Evolutionary conservation across 2,888 invertebrate species (phyloP).

Genomic region (Flexamia atlantica): DNA sequence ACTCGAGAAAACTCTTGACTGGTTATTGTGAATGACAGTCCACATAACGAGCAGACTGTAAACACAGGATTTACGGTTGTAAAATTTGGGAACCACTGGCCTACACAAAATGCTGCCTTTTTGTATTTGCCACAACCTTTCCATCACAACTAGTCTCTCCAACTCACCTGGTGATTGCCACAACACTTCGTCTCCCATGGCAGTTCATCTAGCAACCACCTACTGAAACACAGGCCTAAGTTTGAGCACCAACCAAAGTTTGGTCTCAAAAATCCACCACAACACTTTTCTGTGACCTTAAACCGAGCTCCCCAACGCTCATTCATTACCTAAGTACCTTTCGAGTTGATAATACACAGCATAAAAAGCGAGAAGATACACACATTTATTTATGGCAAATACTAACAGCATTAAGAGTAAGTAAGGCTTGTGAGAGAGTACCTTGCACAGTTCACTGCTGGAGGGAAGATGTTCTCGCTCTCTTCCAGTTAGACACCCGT

Average conservation of each 20-base stretch:
- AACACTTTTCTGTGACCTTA: neutral
- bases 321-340: neutral
- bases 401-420: slow-evolving; percentile 45
- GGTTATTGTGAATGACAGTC: no score
- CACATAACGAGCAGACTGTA: neutral
- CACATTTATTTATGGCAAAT: slow-evolving; percentile 21
- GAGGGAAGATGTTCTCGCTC: neutral
- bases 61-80: neutral
- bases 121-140: slow-evolving; percentile 40
- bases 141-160: neutral
- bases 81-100: slow-evolving; percentile 32
- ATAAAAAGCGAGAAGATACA: neutral
- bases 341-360: neutral
- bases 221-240: neutral
- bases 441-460: slow-evolving; percentile 40
- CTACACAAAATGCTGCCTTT: slow-evolving; percentile 40
- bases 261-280: neutral
- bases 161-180: neutral
- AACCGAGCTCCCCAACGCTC: neutral
- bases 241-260: neutral
- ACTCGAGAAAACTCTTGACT: neutral
- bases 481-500: slow-evolving; percentile 51
- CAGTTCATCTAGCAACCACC: neutral
- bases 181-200: neutral
- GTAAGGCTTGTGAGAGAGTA: slow-evolving; percentile 19